These are phyloP conservation scores for Eudyptes chrysolophus DNA, from an alignment of 2,113 vertebrate genomes.

Conservation along the genomic window DNA sequence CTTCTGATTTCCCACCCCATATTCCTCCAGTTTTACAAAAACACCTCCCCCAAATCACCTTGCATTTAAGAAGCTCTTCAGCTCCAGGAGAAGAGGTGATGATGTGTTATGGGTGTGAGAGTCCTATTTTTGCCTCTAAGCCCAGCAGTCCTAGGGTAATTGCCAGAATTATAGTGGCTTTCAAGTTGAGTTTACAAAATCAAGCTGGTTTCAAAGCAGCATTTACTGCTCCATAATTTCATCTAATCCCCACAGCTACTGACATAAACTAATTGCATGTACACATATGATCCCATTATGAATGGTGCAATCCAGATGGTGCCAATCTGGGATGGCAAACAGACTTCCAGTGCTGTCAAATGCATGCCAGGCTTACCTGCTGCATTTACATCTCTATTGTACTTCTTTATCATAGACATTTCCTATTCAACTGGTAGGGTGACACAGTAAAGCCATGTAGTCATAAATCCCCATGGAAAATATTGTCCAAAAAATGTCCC, in stretches of 20 bases:
- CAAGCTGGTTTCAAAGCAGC: conserved; percentile 46
- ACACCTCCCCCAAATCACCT: neutral
- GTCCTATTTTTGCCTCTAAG: neutral
- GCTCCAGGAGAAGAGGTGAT: neutral
- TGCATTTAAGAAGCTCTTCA: neutral
- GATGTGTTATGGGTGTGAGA: neutral
- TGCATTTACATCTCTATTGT: neutral
- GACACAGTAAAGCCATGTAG: neutral
- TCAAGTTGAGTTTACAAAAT: conserved; percentile 48
- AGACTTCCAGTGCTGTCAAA: conserved; percentile 32
- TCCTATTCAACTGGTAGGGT: neutral
- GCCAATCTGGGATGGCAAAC: conserved; percentile 19
- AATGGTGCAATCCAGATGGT: conserved; percentile 61
- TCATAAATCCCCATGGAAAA: neutral
- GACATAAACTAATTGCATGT: conserved; percentile 59
- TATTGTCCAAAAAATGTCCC: neutral
- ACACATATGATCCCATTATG: conserved; percentile 50
- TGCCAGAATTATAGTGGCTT: conserved; percentile 30
- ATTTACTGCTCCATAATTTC: conserved; percentile 42
- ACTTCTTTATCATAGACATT: neutral
- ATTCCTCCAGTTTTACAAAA: neutral
- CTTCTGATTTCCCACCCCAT: neutral
- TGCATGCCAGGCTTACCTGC: conserved; percentile 5
- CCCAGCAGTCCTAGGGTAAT: neutral
- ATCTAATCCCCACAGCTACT: conserved; percentile 51